Base-by-base conservation (phyloP, 1,140 invertebrate genomes). In the Pygmarrhopalites habei region DNA sequence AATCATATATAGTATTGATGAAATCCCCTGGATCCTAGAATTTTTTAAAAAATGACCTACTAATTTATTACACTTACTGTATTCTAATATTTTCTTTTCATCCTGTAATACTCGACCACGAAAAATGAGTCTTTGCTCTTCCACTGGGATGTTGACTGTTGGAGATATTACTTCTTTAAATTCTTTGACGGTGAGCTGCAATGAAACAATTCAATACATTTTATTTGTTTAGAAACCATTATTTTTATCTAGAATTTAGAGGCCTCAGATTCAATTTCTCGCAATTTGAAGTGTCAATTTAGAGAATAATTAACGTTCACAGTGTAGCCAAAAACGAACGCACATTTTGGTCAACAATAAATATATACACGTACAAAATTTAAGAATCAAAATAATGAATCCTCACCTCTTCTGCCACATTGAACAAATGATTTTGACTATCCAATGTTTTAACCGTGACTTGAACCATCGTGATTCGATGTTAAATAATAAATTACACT, bases 381-480 rank as follows among this genome's bases (percentile, higher is more conserved):
- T 17, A 57, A 32, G 15, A 35, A 43, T 17, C 62, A 12, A 59
- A 62, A n/a, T 58, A 29, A 56, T 63, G 44, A 55, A 15, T 56
- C 0, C 80, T 87, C 82, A 94, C 92, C 77, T 91, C 86, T 79
- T 94, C 88, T 53, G 89, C 85, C 35, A 94, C 85, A 58, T 80
- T 83, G 77, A 92, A 94, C 28, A 79, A 79, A 75, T 90, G 89
- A 81, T 93, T 93, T 73, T 86, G 86, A 10, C 91, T 90, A 82
- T 96, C 91, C 69, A 96, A 80, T 26, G 92, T 96, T 78, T 95
- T 95, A 44, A 96, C 87, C 64, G 87, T 92, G 46, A 93, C 77
- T 25, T 64, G 57, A 25, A 64, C 60, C 46, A 60, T 60, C n/a
- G n/a, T n/a, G n/a, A n/a, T n/a, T n/a, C n/a, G n/a, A n/a, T n/a